Evolutionary conservation across 2,113 vertebrate species (phyloP).

Genomic region (Bambusicola thoracicus): DNA sequence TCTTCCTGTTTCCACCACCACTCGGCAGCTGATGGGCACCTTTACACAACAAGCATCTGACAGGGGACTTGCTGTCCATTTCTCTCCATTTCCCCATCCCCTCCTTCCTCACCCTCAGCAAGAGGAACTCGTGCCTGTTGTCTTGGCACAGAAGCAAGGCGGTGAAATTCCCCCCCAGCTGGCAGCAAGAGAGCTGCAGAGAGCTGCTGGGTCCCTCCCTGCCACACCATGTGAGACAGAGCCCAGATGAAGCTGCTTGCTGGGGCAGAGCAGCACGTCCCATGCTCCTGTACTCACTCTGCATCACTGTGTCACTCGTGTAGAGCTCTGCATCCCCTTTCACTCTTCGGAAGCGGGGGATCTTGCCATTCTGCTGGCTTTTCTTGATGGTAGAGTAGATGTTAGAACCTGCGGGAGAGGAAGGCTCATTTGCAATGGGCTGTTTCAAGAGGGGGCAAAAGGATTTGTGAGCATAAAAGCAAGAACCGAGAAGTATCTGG

Average conservation of each 20-base stretch:
- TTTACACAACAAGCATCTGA: neutral
- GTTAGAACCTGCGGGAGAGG: conserved; percentile 38
- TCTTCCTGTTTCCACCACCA: neutral
- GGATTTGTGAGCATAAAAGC: neutral
- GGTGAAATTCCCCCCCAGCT: neutral
- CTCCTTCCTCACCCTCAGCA: neutral
- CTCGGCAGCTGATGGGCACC: neutral
- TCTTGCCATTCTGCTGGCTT: conserved; percentile 76
- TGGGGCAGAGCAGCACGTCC: neutral
- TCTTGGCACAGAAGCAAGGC: neutral
- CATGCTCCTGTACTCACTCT: conserved; percentile 53
- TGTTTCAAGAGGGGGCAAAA: neutral
- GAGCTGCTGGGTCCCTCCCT: neutral
- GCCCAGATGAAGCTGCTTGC: neutral
- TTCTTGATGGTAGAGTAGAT: conserved; percentile 82
- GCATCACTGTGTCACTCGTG: conserved; percentile 78
- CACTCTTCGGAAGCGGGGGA: conserved; percentile 78
- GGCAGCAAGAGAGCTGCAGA: neutral
- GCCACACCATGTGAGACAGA: neutral
- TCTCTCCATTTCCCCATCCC: neutral
- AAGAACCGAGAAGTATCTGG: neutral
- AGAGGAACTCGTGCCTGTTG: neutral
- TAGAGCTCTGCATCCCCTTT: conserved; percentile 73
- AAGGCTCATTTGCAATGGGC: rapidly evolving
- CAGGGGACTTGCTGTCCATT: neutral